Base-by-base conservation (phyloP, 1,140 invertebrate species). In the Tetramorium parvispinum region DNA sequence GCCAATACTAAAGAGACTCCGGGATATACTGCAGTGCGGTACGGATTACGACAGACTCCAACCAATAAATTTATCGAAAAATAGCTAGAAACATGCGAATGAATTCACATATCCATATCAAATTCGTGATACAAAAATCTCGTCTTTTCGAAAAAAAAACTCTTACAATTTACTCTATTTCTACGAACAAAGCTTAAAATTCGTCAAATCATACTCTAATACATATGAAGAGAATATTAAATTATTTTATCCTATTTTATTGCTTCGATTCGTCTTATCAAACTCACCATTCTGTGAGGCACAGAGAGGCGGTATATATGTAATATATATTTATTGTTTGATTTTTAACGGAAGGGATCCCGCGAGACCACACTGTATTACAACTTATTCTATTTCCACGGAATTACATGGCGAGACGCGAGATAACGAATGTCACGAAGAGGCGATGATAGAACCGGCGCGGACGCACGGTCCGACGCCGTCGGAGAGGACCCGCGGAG, bases 361-460 rank as follows among this genome's bases (percentile, higher is more conserved):
- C 16, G 24, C 27, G 76, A 32, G 18, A 63, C 3, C 16, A 77
- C 55, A 59, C 46, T 53, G 40, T 83, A 46, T 63, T 68, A 73
- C 68, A 27, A 73, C 66, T 59, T 73, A 49, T 16, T 73, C 24
- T 32, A 57, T 37, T 43, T 57, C 37, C 53, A 51, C 49, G 40
- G 40, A 40, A 59, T 81, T 82, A 57, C 24, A 37, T 43, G 43
- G 78, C 65, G 65, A 68, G 21, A 81, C 77, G 46, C 63, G 63
- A 82, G n/a, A 82, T 79, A 24, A 65, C 37, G 37, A 71, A 49
- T 73, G 55, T 27, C 57, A n/a, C 76, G 32, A 81, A 53, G 37
- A n/a, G 21, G 55, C 8, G 11, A 55, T 51, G 16, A 55, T 51
- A 70, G 37, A 53, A 40, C 59, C 63, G 49, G 63, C 43, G 40